phyloP scores from a whole-genome alignment of 2,888 invertebrate species.

The Deroplatys truncata region DNA sequence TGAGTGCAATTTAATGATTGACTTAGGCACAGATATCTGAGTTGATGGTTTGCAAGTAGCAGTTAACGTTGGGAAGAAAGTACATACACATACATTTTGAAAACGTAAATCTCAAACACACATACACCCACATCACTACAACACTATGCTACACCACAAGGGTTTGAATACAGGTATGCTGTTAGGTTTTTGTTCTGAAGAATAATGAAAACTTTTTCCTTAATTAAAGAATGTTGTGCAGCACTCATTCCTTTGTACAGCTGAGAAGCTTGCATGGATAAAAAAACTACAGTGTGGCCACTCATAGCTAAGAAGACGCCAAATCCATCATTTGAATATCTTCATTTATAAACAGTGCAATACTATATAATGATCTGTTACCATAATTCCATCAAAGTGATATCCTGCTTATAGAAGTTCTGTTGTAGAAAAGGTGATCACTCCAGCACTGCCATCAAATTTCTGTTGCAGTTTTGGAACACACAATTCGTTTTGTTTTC shows the following conservation, averaged over 20 bases:
- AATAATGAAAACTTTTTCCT: background rate
- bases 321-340: background rate
- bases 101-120: background rate
- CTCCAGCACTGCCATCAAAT: slow-evolving; percentile 12
- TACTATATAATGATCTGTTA: background rate
- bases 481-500: background rate
- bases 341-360: background rate
- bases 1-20: background rate
- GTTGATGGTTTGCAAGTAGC: background rate
- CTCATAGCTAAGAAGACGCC: background rate
- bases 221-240: background rate
- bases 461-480: background rate
- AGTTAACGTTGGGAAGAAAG: background rate
- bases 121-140: background rate
- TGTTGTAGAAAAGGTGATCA: background rate
- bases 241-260: background rate
- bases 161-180: background rate
- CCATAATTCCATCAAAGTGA: background rate
- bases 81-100: background rate
- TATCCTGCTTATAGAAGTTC: background rate
- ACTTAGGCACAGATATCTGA: background rate
- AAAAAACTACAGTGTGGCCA: background rate
- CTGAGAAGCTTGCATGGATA: background rate
- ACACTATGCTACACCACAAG: background rate
- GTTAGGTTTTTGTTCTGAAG: background rate